Percentiles rank a stretch among this genome's conserved stretches.
Conservation (phyloP, 1,140 invertebrate genomes). For the Druon quercuslanigerum region DNA sequence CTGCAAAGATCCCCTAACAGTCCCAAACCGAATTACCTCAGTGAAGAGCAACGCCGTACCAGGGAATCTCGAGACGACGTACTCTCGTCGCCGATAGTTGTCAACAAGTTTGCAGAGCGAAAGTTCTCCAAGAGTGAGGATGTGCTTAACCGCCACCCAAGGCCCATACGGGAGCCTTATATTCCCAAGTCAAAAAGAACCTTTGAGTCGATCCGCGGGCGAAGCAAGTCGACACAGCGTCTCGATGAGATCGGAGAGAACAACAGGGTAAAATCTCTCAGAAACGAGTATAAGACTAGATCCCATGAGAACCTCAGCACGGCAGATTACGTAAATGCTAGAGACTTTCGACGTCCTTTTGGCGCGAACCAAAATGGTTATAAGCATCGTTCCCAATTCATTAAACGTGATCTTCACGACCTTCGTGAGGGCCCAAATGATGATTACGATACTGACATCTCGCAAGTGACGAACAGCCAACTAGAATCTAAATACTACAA, state of each 20-base stretch:
- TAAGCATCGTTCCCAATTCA: slow-evolving; percentile 57
- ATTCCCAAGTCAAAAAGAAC: slow-evolving; percentile 65
- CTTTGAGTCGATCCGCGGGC: slow-evolving; percentile 64
- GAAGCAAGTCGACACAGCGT: slow-evolving; percentile 70
- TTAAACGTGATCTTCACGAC: slow-evolving; percentile 62
- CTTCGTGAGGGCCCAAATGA: slow-evolving; percentile 66
- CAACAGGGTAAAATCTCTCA: slow-evolving; percentile 54
- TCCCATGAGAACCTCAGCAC: slow-evolving; percentile 69
- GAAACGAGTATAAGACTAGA: slow-evolving; percentile 64
- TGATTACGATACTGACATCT: slow-evolving; percentile 72
- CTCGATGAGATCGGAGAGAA: slow-evolving; percentile 66
- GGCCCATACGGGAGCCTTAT: slow-evolving; percentile 49
- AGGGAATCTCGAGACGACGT: slow-evolving; percentile 45
- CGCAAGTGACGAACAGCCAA: slow-evolving; percentile 69
- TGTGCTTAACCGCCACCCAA: slow-evolving; percentile 58
- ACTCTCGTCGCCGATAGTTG: slow-evolving; percentile 49
- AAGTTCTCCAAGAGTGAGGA: slow-evolving; percentile 68
- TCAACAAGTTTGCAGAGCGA: slow-evolving; percentile 62
- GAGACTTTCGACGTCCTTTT: slow-evolving; percentile 50
- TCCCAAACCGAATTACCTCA: slow-evolving; percentile 34
- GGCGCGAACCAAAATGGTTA: slow-evolving; percentile 52
- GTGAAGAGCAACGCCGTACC: slow-evolving; percentile 45
- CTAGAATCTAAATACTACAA: slow-evolving; percentile 69
- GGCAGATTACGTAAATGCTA: slow-evolving; percentile 59
- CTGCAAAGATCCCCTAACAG: slow-evolving; percentile 36